These are phyloP conservation scores for Odontesthes bonariensis DNA, from an alignment of 2,113 vertebrate genomes.

Conservation along the genomic window DNA sequence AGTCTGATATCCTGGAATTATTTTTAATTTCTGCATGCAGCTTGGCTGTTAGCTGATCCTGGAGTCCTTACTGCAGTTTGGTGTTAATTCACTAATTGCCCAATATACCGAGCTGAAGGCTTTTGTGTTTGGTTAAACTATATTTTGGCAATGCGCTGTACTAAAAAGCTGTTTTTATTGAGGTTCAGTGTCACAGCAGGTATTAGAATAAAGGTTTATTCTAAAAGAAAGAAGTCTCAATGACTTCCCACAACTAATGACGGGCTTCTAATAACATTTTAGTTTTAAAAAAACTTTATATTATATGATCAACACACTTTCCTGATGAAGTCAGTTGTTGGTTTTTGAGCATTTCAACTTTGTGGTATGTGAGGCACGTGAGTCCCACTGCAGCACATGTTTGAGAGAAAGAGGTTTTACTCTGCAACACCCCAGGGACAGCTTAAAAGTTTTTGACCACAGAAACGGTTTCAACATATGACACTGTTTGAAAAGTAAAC, in stretches of 20 bases:
- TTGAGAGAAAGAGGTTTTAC: too few species aligned
- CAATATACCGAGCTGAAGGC: not conserved
- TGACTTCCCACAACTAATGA: not conserved
- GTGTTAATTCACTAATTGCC: not conserved
- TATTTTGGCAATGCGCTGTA: not conserved
- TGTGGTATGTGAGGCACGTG: too few species aligned
- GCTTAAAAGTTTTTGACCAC: too few species aligned
- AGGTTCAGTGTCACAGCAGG: not conserved
- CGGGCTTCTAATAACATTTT: too few species aligned
- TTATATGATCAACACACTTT: too few species aligned
- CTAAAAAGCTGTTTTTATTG: not conserved
- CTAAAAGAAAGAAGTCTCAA: not conserved
- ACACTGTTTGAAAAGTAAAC: too few species aligned
- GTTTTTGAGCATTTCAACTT: too few species aligned
- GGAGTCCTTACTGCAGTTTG: not conserved
- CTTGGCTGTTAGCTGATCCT: not conserved
- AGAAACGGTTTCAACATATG: too few species aligned
- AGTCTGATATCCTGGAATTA: not conserved
- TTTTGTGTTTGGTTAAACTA: constrained; percentile 5
- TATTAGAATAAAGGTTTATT: constrained; percentile 1
- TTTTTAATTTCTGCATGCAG: not conserved
- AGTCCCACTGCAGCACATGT: too few species aligned
- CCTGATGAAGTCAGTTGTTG: too few species aligned
- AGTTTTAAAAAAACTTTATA: too few species aligned
- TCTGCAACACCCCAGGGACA: too few species aligned